These are phyloP conservation scores for Crotophaga sulcirostris DNA, from an alignment of 2,113 vertebrate species.

Conservation along the genomic window DNA sequence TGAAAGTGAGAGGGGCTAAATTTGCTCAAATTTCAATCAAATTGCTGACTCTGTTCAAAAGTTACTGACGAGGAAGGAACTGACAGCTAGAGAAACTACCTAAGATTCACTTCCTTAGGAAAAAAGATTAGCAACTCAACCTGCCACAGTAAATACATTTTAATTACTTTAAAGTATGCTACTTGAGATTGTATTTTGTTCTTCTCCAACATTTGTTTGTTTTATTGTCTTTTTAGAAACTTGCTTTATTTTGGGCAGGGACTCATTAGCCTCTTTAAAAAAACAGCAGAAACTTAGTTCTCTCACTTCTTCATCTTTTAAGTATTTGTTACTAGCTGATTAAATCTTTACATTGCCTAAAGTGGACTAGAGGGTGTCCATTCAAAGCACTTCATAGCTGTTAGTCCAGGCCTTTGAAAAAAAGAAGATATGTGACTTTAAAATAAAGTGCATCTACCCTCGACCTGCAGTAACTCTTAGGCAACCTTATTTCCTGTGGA, in stretches of 20 bases:
- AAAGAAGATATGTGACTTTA: not conserved
- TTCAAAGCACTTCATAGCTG: not conserved
- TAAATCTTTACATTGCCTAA: not conserved
- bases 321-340: not conserved
- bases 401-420: not conserved
- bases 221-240: not conserved
- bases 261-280: not conserved
- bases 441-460: not conserved
- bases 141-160: not conserved
- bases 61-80: not conserved
- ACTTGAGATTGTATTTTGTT: not conserved
- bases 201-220: not conserved
- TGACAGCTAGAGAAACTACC: not conserved
- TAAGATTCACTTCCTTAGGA: constrained; percentile 18
- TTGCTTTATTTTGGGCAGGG: not conserved
- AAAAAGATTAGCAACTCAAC: not conserved
- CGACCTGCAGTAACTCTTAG: not conserved
- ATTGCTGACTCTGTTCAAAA: constrained; percentile 9
- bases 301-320: not conserved
- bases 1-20: not conserved
- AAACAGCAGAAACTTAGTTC: not conserved
- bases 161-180: not conserved
- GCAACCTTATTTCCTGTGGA: constrained; percentile 54
- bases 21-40: not conserved
- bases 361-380: not conserved